Evolutionary conservation across 2,797 vertebrate species (phyloP), one percentile per base, ranked within the genome.

Genomic region (Enteromius unitaeniatus): DNA sequence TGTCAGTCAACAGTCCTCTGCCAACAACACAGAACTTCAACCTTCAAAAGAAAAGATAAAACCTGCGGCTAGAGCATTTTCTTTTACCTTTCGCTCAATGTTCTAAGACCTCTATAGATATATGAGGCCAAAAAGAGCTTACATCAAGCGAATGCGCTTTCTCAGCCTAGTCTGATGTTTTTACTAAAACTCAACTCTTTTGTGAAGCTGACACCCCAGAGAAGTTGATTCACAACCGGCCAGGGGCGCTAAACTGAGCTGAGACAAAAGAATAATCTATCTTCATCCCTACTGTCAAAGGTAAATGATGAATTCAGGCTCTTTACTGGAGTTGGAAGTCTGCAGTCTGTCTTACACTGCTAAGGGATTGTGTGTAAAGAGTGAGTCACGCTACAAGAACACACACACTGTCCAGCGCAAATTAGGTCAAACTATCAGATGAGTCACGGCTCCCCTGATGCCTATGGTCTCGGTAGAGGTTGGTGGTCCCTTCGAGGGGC

Each of bases 371-470:
- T 65, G 28, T 75, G n/a, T 65, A 79, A 68, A 40, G 42, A 31
- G 55, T 60, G 40, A 84, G 40, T 83, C 62, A 75, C 6, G 4
- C 60, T 55, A 58, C 7, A 68, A 28, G 60, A 76, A 51, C 67
- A 74, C n/a, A 74, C 76, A 62, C 67, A 55, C n/a, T 79, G 42
- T 79, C 45, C 72, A 34, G 47, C 53, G 31, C 15, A 83, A 84
- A 84, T 78, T 40, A 67, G 78, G 84, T 78, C 84, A 86, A 64
- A 69, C 37, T 73, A 45, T 81, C 62, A 62, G 58, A 79, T 86
- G 87, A 88, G 84, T 86, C 87, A 88, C 58, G 68, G 34, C 60
- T 84, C 64, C 53, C 49, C 69, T 62, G 60, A 70, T 79, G 87
- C 73, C 73, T 64, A 42, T 78, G 81, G 84, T 79, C 80, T 62